phyloP scores from a whole-genome alignment of 2,888 invertebrate species.

The Choristoneura rosaceana region DNA sequence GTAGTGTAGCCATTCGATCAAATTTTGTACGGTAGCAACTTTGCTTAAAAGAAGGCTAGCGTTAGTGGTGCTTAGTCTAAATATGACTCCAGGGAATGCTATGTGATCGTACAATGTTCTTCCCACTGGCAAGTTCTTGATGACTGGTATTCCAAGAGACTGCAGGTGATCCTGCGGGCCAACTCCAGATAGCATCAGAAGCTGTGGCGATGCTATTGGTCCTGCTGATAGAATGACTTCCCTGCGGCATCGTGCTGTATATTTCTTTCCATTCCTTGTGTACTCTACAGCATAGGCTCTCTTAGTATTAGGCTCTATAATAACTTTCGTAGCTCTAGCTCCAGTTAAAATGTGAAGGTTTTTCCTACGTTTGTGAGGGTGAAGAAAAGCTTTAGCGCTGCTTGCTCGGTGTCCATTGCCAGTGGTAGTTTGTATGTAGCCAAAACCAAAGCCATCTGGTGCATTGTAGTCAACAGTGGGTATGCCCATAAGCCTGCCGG shows the following conservation, averaged over 20 bases:
- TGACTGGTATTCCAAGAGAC: conserved; percentile 85
- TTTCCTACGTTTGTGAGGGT: conserved; percentile 85
- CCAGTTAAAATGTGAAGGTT: conserved; percentile 86
- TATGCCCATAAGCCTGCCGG: conserved; percentile 85
- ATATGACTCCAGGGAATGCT: conserved; percentile 81
- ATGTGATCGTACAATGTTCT: conserved; percentile 87
- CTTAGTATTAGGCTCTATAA: conserved; percentile 84
- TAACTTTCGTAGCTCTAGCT: conserved; percentile 70
- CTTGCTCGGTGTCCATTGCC: conserved; percentile 88
- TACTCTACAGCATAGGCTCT: conserved; percentile 90
- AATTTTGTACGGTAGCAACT: conserved; percentile 71
- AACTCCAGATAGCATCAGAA: conserved; percentile 95
- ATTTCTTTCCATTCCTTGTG: conserved; percentile 79
- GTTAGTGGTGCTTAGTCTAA: conserved; percentile 74
- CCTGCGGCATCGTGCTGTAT: conserved; percentile 87
- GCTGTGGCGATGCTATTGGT: conserved; percentile 94
- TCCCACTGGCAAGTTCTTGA: conserved; percentile 88
- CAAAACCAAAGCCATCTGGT: conserved; percentile 86
- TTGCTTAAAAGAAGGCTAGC: conserved; percentile 74
- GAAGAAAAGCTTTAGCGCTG: conserved; percentile 88
- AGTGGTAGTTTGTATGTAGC: conserved; percentile 81
- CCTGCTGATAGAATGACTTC: conserved; percentile 95
- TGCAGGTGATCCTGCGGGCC: conserved; percentile 85
- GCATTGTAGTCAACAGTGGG: conserved; percentile 87
- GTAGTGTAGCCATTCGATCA: conserved; percentile 77